phyloP scores from a whole-genome alignment of 1,140 invertebrate species.

The Bathynomus jamesi region DNA sequence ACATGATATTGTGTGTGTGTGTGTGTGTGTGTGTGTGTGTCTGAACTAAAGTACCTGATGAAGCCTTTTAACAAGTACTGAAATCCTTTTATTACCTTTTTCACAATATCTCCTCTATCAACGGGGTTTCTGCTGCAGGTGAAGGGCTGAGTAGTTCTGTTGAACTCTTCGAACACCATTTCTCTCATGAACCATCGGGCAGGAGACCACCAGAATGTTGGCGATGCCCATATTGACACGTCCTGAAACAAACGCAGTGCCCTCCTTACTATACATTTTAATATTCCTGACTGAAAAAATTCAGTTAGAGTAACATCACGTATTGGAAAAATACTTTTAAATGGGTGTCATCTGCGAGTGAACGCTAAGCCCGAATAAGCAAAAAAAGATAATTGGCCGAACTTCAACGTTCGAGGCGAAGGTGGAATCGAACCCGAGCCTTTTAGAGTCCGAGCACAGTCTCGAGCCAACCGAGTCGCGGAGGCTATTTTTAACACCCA shows the following conservation, averaged over 20 bases:
- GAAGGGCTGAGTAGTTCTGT: conserved; percentile 21
- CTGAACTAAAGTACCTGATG: too few species aligned
- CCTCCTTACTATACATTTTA: too few species aligned
- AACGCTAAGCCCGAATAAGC: not conserved
- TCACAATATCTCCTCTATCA: not conserved
- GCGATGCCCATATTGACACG: conserved; percentile 32
- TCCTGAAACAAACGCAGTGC: conserved; percentile 24
- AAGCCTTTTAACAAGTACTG: too few species aligned
- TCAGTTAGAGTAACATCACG: not conserved
- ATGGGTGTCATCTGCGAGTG: not conserved
- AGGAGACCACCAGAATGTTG: conserved; percentile 35
- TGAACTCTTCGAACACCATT: conserved; percentile 23
- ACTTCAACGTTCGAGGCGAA: not conserved
- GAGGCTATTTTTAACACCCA: not conserved
- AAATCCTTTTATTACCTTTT: too few species aligned
- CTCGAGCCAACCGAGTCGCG: not conserved
- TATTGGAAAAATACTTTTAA: not conserved
- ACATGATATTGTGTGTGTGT: too few species aligned
- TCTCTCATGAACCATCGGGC: conserved; percentile 27
- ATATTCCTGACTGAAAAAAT: not conserved
- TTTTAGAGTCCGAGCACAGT: not conserved
- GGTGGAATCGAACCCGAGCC: not conserved
- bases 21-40: too few species aligned
- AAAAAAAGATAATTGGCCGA: not conserved
- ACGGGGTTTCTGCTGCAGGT: conserved; percentile 33